Evolutionary conservation across 2,888 invertebrate species (phyloP), one percentile per base, ranked within the genome.

Genomic region (Pheosia gnoma): DNA sequence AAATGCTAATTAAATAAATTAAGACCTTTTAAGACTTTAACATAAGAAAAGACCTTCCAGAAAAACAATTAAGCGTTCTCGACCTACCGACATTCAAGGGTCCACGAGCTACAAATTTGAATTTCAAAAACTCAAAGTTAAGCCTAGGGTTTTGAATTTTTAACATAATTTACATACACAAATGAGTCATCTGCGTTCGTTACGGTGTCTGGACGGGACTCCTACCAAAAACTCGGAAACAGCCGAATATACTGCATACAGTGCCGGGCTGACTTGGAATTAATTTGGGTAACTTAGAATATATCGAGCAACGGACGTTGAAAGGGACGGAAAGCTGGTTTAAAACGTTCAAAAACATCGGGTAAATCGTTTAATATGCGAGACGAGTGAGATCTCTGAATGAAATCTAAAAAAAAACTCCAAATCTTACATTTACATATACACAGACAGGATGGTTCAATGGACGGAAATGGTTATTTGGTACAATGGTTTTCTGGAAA

Each of bases 381-480:
- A 65, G 68, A 65, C 77, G 67, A 73, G 77, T 72, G 77, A 77
- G 80, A 72, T 64, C 66, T 80, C 83, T 81, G 81, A 82, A 78
- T 75, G 83, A 82, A 83, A 85, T 78, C 80, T 77, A 84, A 82
- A 85, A 79, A 77, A 82, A 74, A 58, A 65, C 67, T 67, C 74
- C 74, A 79, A 80, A 73, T 70, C 62, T 63, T 65, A 63, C 63
- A 83, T 83, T 82, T 71, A 78, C 78, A 81, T 82, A 77, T 65
- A 71, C 36, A 66, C 70, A 67, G 78, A 84, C 82, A 79, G 82
- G 81, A 84, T 80, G 82, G 84, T 80, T 86, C 82, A 90, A 90
- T 88, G 89, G 83, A 79, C 90, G 91, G 92, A 92, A 87, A 86
- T 80, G 82, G 81, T 83, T 83, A 83, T 86, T 82, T 79, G 75